Conservation (phyloP, 2,113 vertebrate genomes). For the Regulus satrapa region DNA sequence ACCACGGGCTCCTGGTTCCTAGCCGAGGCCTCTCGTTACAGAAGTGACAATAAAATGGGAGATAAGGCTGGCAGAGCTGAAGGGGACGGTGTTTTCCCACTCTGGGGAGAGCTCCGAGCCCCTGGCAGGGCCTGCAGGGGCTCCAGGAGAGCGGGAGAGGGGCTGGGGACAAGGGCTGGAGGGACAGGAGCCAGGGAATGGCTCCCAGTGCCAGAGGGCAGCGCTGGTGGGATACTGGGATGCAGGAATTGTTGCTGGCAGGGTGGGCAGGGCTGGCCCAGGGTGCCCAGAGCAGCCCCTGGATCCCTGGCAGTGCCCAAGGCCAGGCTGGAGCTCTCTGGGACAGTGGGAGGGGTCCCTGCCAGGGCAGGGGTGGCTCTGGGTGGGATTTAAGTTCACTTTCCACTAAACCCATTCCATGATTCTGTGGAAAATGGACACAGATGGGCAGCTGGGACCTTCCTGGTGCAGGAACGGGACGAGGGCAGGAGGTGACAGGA, state of each 20-base stretch:
- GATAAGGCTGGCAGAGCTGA: neutral
- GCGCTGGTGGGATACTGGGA: fast-evolving
- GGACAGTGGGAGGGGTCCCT: neutral
- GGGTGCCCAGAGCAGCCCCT: neutral
- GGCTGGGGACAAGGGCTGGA: neutral
- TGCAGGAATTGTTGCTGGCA: neutral
- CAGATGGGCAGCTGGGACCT: neutral
- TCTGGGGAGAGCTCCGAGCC: neutral
- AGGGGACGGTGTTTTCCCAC: fast-evolving
- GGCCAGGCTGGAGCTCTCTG: neutral
- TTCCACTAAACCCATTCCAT: neutral
- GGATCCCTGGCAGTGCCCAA: neutral
- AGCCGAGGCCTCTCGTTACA: neutral
- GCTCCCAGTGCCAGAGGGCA: neutral
- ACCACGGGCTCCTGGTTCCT: neutral
- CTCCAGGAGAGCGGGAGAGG: neutral
- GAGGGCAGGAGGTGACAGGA: neutral
- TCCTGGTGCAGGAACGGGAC: neutral
- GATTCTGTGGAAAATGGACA: neutral
- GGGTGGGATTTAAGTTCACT: fast-evolving
- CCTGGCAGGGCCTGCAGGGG: neutral
- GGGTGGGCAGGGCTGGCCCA: neutral
- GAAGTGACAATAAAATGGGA: neutral
- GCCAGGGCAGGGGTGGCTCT: neutral
- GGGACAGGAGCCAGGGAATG: neutral